Base-by-base conservation (phyloP, 2,888 invertebrate species). In the Crepidodera aurea region DNA sequence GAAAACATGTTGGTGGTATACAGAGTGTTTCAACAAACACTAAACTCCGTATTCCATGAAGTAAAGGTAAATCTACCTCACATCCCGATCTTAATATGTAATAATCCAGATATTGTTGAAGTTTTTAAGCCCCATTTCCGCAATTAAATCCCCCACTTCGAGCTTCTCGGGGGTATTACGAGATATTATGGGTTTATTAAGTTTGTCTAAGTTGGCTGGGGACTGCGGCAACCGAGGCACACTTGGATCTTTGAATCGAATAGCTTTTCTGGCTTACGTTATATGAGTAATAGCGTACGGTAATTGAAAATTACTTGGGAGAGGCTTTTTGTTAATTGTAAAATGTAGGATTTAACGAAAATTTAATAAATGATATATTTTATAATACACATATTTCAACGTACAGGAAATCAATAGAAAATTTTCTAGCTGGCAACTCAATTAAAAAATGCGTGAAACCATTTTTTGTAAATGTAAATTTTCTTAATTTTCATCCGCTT, bases 121-220 rank as follows among this genome's bases (percentile, higher is more conserved):
- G 75, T 78, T 78, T 77, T 78, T 75, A 75, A 78, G 75, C 75
- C 72, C 73, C 71, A 75, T 77, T 77, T 78, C 77, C 77, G 76
- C 75, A 75, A 77, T 77, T 77, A 78, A 77, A 76, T 72, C 75
- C 72, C 67, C 70, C 64, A 67, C 69, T 22, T 65, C 57, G 60
- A 65, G 67, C 66, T 67, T 60, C 66, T 60, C 34, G 58, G 29
- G 42, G 62, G 63, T 59, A 63, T 63, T 54, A 58, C 34, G 65
- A 67, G 69, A 70, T 71, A 72, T 71, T 71, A 70, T 72, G 70
- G 72, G 73, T 73, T 75, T 76, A 77, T 76, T 76, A 77, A 77
- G 75, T 76, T 76, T 71, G 73, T 69, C 69, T 68, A 72, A 73
- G 67, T 70, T 67, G 50, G 62, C 64, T 53, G 62, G 51, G 64